Evolutionary conservation across 1,140 invertebrate species (phyloP), one percentile per base, ranked within the genome.

Genomic region (Drosophila nebulosa): DNA sequence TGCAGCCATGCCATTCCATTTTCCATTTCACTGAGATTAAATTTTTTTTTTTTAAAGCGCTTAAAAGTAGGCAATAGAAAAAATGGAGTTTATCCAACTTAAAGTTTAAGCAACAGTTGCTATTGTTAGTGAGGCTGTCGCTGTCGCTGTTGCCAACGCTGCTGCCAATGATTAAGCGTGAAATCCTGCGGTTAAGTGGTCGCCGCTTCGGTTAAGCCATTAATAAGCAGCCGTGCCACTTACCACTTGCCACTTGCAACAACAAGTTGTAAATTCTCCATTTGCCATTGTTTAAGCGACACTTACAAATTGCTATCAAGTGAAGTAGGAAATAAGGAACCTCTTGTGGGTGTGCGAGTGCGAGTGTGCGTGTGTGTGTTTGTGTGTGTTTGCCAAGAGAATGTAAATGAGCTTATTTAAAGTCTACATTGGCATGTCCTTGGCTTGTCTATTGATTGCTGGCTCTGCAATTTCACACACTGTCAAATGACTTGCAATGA

Each of bases 351-450:
- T 63, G 61, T 51, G 52, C 39, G 12, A 16, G 14, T 30, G 16
- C 51, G 36, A 63, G 59, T 64, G 66, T 74, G 61, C 66, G 76
- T 27, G 16, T 63, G 61, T 32, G 52, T 51, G 18, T 16, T 14
- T 42, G 18, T 52, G 59, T 67, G 64, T 61, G 67, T 70, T 65
- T 66, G 77, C 21, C 21, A 46, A 16, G 9, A 75, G 66, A 69
- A 83, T 84, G 80, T 64, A 84, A 84, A 84, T 85, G 72, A 86
- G 73, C 77, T 84, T 80, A 86, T 69, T 84, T 85, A 75, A 74
- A 79, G 60, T 74, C 63, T 21, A 16, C 35, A 56, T 56, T 58
- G 57, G 39, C 30, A 30, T 27, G 62, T 78, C 76, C 80, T 85
- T 85, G 80, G 67, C 71, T 36, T 62, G 32, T 70, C 73, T 70